Percentiles rank a stretch among this genome's conserved stretches.
Conservation (phyloP, 2,888 invertebrate genomes). For the Pinctada fucata region DNA sequence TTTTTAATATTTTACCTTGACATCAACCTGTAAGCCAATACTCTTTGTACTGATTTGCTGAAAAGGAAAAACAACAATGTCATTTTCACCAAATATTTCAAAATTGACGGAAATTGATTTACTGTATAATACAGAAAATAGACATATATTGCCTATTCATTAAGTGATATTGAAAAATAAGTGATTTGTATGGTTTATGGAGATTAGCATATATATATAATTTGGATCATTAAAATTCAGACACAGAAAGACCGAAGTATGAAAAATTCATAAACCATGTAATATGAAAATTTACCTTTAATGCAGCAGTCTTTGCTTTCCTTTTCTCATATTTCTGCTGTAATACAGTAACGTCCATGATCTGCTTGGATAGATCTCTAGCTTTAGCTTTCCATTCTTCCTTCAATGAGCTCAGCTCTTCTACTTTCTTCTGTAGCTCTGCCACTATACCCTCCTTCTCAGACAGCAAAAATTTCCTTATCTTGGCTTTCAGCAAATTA, state of each 20-base stretch:
- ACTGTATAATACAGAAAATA: no score
- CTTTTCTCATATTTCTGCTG: constrained; percentile 66
- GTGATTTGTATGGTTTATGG: no score
- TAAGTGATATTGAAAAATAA: no score
- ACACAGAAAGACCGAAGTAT: no score
- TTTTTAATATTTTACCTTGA: constrained; percentile 39
- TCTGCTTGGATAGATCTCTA: constrained; percentile 63
- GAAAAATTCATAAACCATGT: no score
- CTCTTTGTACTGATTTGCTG: constrained; percentile 62
- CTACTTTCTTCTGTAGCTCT: constrained; percentile 52
- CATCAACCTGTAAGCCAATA: constrained; percentile 63
- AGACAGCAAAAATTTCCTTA: constrained; percentile 49
- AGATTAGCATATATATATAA: no score
- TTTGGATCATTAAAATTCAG: no score
- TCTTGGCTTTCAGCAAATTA: constrained; percentile 50
- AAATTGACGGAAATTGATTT: no score
- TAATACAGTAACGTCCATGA: constrained; percentile 62
- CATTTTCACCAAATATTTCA: no score
- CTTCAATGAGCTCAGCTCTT: constrained; percentile 57
- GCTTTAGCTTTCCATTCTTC: constrained; percentile 64
- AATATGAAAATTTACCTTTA: constrained; percentile 53
- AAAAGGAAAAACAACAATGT: constrained; percentile 28
- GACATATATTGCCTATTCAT: no score
- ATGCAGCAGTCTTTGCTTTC: constrained; percentile 64
- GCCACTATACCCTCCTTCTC: constrained; percentile 48